These are phyloP conservation scores for Epistrophe eligans DNA, from an alignment of 2,888 invertebrate genomes.

Conservation along the genomic window DNA sequence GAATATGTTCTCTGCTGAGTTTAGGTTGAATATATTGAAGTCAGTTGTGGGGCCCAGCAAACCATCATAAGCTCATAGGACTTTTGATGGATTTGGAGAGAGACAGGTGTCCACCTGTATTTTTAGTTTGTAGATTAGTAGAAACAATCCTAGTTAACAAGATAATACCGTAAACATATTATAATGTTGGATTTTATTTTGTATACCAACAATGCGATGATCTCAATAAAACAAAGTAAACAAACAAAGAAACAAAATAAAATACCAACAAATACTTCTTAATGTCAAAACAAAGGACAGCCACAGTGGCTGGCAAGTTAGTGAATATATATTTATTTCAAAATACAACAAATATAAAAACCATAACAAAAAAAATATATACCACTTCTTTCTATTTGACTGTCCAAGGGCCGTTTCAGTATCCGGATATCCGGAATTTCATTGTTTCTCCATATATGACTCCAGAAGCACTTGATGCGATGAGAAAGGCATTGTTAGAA, in stretches of 20 bases:
- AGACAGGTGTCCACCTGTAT: too few relatives aligned
- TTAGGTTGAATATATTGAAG: too few relatives aligned
- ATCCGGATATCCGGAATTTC: conserved; percentile 73
- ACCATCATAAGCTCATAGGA: too few relatives aligned
- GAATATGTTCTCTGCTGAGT: too few relatives aligned
- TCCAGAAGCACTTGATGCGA: conserved; percentile 38
- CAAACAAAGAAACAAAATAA: neutral
- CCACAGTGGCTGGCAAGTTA: neutral
- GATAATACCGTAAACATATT: too few relatives aligned
- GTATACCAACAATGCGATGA: neutral
- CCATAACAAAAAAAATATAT: conserved; percentile 9
- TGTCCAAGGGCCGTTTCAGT: conserved; percentile 60
- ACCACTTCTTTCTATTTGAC: conserved; percentile 22
- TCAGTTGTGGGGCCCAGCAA: too few relatives aligned
- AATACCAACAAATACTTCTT: neutral
- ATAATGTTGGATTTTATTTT: too few relatives aligned
- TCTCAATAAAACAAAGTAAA: neutral
- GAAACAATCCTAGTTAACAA: too few relatives aligned
- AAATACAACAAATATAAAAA: neutral
- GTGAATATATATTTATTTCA: neutral
- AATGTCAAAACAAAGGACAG: neutral
- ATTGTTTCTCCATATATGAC: conserved; percentile 67
- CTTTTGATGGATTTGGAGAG: too few relatives aligned
- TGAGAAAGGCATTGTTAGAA: conserved; percentile 55
- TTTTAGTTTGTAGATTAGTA: too few relatives aligned